Conservation (phyloP, 2,888 invertebrate species). For the Eristalis pertinax region DNA sequence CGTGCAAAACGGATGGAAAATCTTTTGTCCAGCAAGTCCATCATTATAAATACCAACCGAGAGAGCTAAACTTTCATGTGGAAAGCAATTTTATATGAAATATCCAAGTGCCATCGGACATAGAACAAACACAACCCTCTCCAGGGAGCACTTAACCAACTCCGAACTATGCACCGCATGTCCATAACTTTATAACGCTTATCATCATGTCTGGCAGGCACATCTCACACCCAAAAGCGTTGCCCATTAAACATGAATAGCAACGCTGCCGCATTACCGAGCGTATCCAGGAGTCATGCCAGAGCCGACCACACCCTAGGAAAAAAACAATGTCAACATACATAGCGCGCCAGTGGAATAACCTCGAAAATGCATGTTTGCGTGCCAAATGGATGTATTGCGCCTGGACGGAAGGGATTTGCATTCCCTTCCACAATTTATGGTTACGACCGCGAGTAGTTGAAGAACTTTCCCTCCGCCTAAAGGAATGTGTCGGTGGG, state of each 20-base stretch:
- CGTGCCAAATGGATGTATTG: conserved; percentile 56
- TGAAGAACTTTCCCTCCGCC: conserved; percentile 24
- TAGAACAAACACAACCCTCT: background rate
- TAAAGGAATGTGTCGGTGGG: background rate
- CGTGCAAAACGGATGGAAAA: background rate
- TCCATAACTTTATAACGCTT: background rate
- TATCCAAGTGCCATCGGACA: conserved; percentile 5
- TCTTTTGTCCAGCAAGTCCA: background rate
- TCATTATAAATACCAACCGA: background rate
- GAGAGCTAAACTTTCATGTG: background rate
- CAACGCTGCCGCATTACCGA: conserved; percentile 15
- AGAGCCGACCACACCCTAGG: conserved; percentile 43
- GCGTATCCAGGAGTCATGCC: conserved; percentile 14
- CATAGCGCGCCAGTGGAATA: conserved; percentile 25
- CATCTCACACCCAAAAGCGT: background rate
- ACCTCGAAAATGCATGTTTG: conserved; percentile 45
- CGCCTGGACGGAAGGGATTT: conserved; percentile 56
- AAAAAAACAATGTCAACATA: conserved; percentile 45
- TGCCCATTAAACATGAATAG: conserved; percentile 1
- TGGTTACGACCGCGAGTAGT: conserved; percentile 32
- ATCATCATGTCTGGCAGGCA: background rate
- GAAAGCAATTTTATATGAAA: background rate
- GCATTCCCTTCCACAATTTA: conserved; percentile 60
- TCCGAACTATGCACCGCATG: background rate
- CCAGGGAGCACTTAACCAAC: background rate